Percentiles rank a stretch among this genome's conserved stretches.
Conservation (phyloP, 2,888 invertebrate species). For the Drosophila vallismaia region DNA sequence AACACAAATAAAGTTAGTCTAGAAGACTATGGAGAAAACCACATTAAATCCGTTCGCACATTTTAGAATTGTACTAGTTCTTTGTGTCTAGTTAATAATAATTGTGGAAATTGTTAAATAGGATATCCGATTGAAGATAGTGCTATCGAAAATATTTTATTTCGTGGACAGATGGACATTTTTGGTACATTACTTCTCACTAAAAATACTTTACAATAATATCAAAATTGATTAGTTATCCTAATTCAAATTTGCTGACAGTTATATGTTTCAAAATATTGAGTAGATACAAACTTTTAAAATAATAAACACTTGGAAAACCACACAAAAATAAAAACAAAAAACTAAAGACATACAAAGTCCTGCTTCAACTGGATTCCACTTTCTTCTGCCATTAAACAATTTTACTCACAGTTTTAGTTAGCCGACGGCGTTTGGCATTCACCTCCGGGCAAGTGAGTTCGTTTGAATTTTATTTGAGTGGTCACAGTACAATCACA, state of each 20-base stretch:
- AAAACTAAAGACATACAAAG: conserved; percentile 2
- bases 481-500: conserved; percentile 42
- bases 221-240: neutral
- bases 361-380: neutral
- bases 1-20: neutral
- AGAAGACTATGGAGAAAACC: neutral
- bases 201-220: neutral
- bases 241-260: neutral
- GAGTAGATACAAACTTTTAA: neutral
- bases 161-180: too few relatives aligned
- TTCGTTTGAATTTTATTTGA: conserved; percentile 1
- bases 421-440: conserved; percentile 59
- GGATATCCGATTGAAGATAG: too few relatives aligned
- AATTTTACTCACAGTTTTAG: conserved; percentile 34
- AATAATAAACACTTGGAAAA: neutral
- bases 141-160: too few relatives aligned
- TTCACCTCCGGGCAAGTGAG: conserved; percentile 26
- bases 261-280: neutral
- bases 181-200: too few relatives aligned
- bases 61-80: too few relatives aligned
- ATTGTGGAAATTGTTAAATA: too few relatives aligned
- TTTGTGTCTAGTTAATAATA: too few relatives aligned
- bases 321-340: conserved; percentile 15
- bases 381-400: conserved; percentile 4
- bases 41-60: neutral